Evolutionary conservation across 2,797 vertebrate genomes (phyloP), one percentile per base, ranked within the genome.

Genomic region (Phalloptychus januarius): DNA sequence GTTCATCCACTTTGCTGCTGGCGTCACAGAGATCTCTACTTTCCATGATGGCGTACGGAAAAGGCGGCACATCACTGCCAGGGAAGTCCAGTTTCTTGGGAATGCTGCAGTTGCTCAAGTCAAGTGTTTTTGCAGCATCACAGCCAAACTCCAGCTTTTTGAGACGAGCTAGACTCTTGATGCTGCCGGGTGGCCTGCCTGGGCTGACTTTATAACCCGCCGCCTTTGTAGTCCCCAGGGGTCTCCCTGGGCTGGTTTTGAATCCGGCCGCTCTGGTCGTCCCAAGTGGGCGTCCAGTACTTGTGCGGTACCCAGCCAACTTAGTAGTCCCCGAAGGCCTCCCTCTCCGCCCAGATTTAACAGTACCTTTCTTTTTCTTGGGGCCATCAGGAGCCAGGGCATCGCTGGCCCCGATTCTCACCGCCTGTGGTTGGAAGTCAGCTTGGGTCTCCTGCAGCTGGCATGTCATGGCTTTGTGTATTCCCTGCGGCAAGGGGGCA

Each of bases 191-290:
- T 81, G 98, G 98, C 89, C 98, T 96, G 74, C 98, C 98, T 40
- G 98, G 98, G 95, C 98, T 99, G 90, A 99, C 98, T 96, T 99
- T 99, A 90, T 99, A 99, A 85, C 98, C 98, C 0, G 98, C 98
- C 70, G 98, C 98, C 96, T 98, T 99, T 93, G 98, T 99, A 82
- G 98, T 99, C 81, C 98, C 98, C 74, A 99, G 94, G 79, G 98
- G 98, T 95, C 98, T 97, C 85, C 98, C 98, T 20, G 98, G 98
- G 94, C 98, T 99, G 91, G 98, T 99, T 94, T 99, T 99, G 96
- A 99, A 99, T 86, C 98, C 98, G 72, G 98, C 98, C 2, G 98
- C 98, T 95, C 97, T 97, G 82, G 98, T 99, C 84, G 98, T 99
- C 79, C 98, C 98, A 76, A 98, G 95, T 75, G 98, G 98, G 92